Conservation (phyloP, 1,140 invertebrate genomes). For the Drosophila busckii region DNA sequence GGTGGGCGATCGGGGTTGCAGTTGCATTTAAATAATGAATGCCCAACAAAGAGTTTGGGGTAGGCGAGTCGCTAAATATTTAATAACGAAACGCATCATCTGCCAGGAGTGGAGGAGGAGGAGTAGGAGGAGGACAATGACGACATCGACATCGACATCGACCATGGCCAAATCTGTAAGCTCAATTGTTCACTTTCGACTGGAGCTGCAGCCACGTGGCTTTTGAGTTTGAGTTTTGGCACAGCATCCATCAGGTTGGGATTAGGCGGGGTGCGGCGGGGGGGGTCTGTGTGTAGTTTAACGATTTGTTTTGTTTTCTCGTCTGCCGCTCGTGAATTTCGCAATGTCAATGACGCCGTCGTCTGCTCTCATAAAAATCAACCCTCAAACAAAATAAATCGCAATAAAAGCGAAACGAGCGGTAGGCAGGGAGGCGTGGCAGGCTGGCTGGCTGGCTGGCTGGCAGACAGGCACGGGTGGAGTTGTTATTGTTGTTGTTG, state of each 20-base stretch:
- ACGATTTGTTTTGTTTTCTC: conserved; percentile 68
- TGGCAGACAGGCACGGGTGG: conserved; percentile 7
- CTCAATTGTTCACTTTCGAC: conserved; percentile 48
- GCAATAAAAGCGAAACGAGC: conserved; percentile 46
- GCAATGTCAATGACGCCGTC: conserved; percentile 70
- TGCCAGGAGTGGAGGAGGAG: conserved; percentile 17
- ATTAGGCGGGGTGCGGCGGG: background rate
- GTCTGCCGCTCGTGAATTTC: conserved; percentile 51
- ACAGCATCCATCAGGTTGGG: conserved; percentile 49
- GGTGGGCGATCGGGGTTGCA: background rate
- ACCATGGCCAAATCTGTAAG: conserved; percentile 26
- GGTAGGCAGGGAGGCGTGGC: background rate
- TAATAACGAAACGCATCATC: conserved; percentile 58
- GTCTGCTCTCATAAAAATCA: conserved; percentile 63
- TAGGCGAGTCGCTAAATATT: conserved; percentile 50
- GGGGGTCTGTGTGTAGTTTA: conserved; percentile 23
- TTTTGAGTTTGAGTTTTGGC: conserved; percentile 17
- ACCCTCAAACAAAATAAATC: conserved; percentile 66
- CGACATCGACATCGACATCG: conserved; percentile 1
- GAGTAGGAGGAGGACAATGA: conserved; percentile 40
- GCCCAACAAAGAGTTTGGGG: background rate
- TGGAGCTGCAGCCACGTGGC: conserved; percentile 20
- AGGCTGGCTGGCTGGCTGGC: conserved; percentile 33
- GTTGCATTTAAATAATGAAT: conserved; percentile 24
- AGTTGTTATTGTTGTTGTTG: too few species aligned